These are phyloP conservation scores for Petrolisthes cinctipes DNA, from an alignment of 2,888 invertebrate genomes.

Conservation along the genomic window DNA sequence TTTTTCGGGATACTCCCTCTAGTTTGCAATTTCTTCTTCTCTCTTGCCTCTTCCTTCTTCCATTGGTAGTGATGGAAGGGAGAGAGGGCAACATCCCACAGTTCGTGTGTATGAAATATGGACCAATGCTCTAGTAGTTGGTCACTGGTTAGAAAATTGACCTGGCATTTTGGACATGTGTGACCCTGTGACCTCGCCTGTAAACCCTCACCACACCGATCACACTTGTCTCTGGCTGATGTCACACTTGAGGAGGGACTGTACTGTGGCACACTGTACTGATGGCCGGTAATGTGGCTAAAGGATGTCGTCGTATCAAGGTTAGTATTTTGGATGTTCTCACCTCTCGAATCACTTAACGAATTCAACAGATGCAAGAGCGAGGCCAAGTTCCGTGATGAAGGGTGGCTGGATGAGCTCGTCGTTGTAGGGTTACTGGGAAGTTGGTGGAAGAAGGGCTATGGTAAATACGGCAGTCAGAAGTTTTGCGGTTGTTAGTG, in stretches of 20 bases:
- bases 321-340: not conserved
- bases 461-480: not conserved
- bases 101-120: slow-evolving; percentile 36
- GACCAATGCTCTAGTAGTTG: slow-evolving; percentile 50
- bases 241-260: slow-evolving; percentile 23
- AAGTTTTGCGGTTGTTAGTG: not conserved
- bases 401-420: not conserved
- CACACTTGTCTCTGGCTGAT: slow-evolving; percentile 14
- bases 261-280: not conserved
- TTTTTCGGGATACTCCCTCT: not conserved
- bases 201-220: not conserved
- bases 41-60: slow-evolving; percentile 2
- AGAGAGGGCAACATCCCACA: slow-evolving; percentile 13
- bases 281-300: not conserved
- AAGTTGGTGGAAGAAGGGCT: not conserved
- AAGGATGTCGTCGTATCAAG: not conserved
- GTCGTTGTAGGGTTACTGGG: not conserved
- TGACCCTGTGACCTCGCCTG: slow-evolving; percentile 12
- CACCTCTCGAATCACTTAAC: slow-evolving; percentile 10
- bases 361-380: slow-evolving; percentile 33
- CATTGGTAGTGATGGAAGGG: slow-evolving; percentile 14
- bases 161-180: slow-evolving; percentile 40
- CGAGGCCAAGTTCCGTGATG: slow-evolving; percentile 9
- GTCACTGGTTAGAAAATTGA: slow-evolving; percentile 29
- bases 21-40: not conserved